Evolutionary conservation across 2,113 vertebrate genomes (phyloP).

Genomic region (Phyllostomus discolor): DNA sequence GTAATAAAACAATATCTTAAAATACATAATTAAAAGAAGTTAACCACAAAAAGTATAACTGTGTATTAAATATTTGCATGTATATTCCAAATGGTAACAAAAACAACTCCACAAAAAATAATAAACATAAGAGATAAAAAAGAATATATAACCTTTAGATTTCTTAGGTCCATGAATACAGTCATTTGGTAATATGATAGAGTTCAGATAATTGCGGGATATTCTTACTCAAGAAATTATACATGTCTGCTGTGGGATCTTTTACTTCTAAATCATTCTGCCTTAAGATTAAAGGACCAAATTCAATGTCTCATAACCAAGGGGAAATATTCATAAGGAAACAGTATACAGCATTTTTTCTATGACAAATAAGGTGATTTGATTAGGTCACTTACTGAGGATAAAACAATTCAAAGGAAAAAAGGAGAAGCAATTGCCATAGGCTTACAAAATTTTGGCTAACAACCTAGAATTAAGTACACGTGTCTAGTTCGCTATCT

Average conservation of each 20-base stretch:
- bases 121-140: not conserved
- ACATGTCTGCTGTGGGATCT: not conserved
- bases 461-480: not conserved
- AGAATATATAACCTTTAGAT: not conserved
- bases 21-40: slow-evolving; percentile 73
- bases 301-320: not conserved
- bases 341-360: not conserved
- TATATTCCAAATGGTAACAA: not conserved
- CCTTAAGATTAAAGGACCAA: not conserved
- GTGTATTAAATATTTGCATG: not conserved
- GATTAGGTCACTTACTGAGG: not conserved
- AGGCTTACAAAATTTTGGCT: not conserved
- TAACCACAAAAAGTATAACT: slow-evolving; percentile 44
- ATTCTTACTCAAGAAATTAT: slow-evolving; percentile 24
- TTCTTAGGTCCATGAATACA: not conserved
- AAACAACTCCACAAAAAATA: not conserved
- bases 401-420: not conserved
- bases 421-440: not conserved
- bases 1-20: slow-evolving; percentile 69
- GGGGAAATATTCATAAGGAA: not conserved
- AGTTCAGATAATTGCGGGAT: not conserved
- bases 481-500: not conserved
- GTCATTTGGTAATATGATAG: not conserved
- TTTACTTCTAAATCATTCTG: not conserved
- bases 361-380: not conserved